Percentiles rank a stretch among this genome's conserved stretches.
Conservation (phyloP, 2,888 invertebrate species). For the Allygus modestus region DNA sequence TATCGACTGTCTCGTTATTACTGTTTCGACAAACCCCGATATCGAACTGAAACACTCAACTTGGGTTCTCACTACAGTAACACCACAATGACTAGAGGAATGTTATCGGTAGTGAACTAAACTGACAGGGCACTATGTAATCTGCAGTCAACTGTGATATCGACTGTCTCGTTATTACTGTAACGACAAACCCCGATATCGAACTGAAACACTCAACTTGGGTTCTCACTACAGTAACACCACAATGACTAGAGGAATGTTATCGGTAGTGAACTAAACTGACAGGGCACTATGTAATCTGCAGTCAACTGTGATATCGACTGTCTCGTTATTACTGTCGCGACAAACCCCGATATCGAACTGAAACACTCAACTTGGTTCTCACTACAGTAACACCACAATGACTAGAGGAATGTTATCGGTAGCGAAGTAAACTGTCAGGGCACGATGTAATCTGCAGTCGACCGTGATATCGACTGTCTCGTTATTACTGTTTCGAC, state of each 20-base stretch:
- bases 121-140: background rate
- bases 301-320: slow-evolving; percentile 7
- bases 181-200: background rate
- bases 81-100: too few relatives aligned
- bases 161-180: background rate
- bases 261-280: background rate
- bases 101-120: background rate
- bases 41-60: background rate
- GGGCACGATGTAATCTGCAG: background rate
- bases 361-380: background rate
- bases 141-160: background rate
- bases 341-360: too few relatives aligned
- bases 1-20: slow-evolving; percentile 17
- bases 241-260: background rate
- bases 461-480: background rate
- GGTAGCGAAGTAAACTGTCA: background rate
- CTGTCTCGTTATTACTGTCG: background rate
- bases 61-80: background rate
- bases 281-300: background rate
- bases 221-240: background rate
- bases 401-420: background rate
- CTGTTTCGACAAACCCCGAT: slow-evolving; percentile 3
- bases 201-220: background rate
- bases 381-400: background rate
- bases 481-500: background rate